Evolutionary conservation across 2,888 invertebrate genomes (phyloP).

Genomic region (Volucella zonaria): DNA sequence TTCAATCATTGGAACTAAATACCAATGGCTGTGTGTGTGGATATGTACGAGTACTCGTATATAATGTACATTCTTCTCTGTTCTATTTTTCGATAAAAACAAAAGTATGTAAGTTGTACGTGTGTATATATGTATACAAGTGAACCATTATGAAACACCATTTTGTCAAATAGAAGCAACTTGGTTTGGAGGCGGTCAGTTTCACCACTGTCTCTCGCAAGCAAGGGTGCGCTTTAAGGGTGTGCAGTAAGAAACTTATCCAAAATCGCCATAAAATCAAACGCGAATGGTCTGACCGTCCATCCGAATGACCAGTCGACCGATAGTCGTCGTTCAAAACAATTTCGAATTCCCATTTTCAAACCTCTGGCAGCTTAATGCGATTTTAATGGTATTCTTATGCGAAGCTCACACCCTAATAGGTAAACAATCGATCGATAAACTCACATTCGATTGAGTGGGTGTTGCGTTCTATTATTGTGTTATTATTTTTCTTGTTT

Average conservation of each 20-base stretch:
- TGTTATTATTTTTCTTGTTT: too few species aligned
- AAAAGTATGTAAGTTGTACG: not conserved
- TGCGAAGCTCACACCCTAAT: slow-evolving; percentile 61
- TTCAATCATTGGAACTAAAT: too few species aligned
- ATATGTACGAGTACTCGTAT: not conserved
- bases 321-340: slow-evolving; percentile 62
- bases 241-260: slow-evolving; percentile 55
- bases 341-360: slow-evolving; percentile 69
- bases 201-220: slow-evolving; percentile 19
- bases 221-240: slow-evolving; percentile 70
- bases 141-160: slow-evolving; percentile 15
- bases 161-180: slow-evolving; percentile 35
- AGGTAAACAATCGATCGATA: slow-evolving; percentile 62
- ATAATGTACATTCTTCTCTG: not conserved
- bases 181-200: slow-evolving; percentile 32
- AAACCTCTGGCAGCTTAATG: slow-evolving; percentile 61
- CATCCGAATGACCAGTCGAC: slow-evolving; percentile 17
- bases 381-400: slow-evolving; percentile 72
- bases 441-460: slow-evolving; percentile 19
- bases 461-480: slow-evolving; percentile 27
- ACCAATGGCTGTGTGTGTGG: too few species aligned
- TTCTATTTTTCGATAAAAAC: not conserved
- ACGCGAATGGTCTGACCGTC: not conserved
- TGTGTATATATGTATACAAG: not conserved
- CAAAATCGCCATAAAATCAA: slow-evolving; percentile 42